Evolutionary conservation across 1,140 invertebrate species (phyloP), one percentile per base, ranked within the genome.

Genomic region (Polypedilum pembai): DNA sequence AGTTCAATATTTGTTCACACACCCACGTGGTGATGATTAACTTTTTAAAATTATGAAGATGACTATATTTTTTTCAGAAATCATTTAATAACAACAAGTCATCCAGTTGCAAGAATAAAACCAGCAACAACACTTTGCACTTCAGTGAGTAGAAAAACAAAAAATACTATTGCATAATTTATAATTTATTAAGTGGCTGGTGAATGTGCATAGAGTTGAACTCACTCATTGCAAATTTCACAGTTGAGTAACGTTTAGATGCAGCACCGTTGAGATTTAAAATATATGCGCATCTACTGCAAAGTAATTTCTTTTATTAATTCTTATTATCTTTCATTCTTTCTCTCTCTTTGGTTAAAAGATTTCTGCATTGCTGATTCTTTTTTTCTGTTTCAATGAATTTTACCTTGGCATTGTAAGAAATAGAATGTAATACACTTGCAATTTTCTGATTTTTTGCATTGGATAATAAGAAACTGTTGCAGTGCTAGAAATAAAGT

Each of bases 281-380:
- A n/a, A n/a, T n/a, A n/a, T n/a, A 12, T 56, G 3, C n/a, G 8
- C n/a, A 15, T 15, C 7, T 15, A 56, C 12, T 56, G 12, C n/a
- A n/a, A 56, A n/a, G 45, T n/a, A 56, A 56, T 56, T 56, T 56
- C 45, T 12, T 56, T 56, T 56, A 56, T 56, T 56, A 56, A 56
- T 56, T 56, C 45, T 56, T n/a, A 56, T 56, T 56, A 56, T n/a
- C 45, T 56, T 56, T n/a, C 4, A 12, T 56, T 56, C 45, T 15
- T 12, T 56, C 15, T n/a, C n/a, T 56, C 12, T 56, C 45, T 12
- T 56, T n/a, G n/a, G 12, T 56, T 12, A 56, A n/a, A 56, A 12
- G n/a, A 15, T 56, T 56, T 56, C 45, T 56, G 45, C 45, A 56
- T 56, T 56, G 45, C 12, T 56, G 45, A 15, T 56, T 56, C 2